Evolutionary conservation across 2,113 vertebrate species (phyloP), one percentile per base, ranked within the genome.

Genomic region (Notarius quadriscutis): DNA sequence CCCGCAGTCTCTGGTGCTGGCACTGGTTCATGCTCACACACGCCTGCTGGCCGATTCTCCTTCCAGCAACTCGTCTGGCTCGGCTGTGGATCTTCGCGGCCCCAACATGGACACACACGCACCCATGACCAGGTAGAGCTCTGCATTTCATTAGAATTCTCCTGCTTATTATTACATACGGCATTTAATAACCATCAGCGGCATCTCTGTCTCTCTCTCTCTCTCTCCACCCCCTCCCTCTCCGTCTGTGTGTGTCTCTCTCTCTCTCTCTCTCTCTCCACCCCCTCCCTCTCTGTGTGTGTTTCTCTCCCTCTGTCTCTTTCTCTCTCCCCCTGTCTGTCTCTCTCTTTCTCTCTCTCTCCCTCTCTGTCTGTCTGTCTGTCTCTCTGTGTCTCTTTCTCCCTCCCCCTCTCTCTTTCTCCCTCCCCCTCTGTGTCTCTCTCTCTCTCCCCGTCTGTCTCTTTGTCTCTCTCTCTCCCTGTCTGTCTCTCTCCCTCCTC

Each of bases 11-110:
- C 92, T 99, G 86, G 98, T 97, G 60, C 94, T 99, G 94, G 98
- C 97, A 81, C 96, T 99, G 92, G 98, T 99, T 90, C 98, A 99
- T 0, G 98, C 97, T 77, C 98, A 98, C 89, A 99, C 96, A 91
- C 96, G 97, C 8, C 98, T 98, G 97, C 96, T 98, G 84, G 96
- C 96, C 0, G 97, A 98, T 90, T 96, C 97, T 15, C 91, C 96
- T 84, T 93, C 96, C 87, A 93, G 95, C 4, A 97, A 97, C 90
- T 95, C 53, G 53, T 96, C 96, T 11, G 82, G 69, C 18, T 88
- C 89, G 34, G 89, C 77, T 4, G 87, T 89, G n/a, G 96, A 95
- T 34, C 93, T 95, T 15, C 85, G 93, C n/a, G 93, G 95, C 6
- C 95, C 97, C 0, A 96, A 95, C 92, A 97, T 97, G 50, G 96